Evolutionary conservation across 2,797 vertebrate genomes (phyloP).

Genomic region (Naso thynnoides): DNA sequence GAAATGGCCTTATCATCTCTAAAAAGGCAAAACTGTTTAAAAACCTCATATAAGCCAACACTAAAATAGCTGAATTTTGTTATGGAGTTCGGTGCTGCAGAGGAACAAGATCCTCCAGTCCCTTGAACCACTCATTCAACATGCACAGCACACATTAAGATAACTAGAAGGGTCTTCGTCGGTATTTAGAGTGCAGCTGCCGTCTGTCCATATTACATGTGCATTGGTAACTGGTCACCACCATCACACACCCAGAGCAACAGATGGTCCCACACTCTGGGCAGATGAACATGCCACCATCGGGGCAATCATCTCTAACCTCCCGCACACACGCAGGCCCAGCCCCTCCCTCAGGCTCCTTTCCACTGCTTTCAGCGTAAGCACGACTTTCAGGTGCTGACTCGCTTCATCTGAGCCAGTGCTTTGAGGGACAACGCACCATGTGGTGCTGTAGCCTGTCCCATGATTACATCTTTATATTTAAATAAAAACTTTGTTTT

Average conservation of each 20-base stretch:
- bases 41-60: not conserved
- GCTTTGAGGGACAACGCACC: not conserved
- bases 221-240: slow-evolving; percentile 25
- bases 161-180: slow-evolving; percentile 38
- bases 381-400: not conserved
- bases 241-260: slow-evolving; percentile 41
- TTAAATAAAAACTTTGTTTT: no score
- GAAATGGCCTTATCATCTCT: not conserved
- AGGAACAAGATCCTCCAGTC: slow-evolving; percentile 2
- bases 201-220: slow-evolving; percentile 56
- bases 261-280: slow-evolving; percentile 67
- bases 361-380: not conserved
- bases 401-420: not conserved
- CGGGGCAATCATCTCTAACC: slow-evolving; percentile 20
- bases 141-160: not conserved
- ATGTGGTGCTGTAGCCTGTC: not conserved
- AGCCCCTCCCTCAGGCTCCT: slow-evolving; percentile 2
- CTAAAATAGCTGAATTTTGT: not conserved
- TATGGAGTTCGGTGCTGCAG: not conserved
- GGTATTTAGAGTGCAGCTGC: slow-evolving; percentile 78
- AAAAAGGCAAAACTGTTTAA: not conserved
- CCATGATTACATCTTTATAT: no score
- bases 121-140: not conserved
- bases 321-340: slow-evolving; percentile 23
- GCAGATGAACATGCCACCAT: slow-evolving; percentile 62